These are phyloP conservation scores for Zaprionus vittiger DNA, from an alignment of 1,140 invertebrate species.

Conservation along the genomic window DNA sequence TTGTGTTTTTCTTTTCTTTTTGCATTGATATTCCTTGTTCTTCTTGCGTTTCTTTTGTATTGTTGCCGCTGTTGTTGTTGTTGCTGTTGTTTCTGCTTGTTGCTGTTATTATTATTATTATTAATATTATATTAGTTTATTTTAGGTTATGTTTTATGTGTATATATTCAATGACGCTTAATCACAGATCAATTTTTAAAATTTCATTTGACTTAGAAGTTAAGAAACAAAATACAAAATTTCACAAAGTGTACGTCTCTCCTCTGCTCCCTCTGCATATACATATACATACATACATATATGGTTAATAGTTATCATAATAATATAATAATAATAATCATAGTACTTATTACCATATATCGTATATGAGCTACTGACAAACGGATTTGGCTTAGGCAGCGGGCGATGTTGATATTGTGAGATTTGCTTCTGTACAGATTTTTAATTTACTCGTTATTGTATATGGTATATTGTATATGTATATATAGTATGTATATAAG, in stretches of 20 bases:
- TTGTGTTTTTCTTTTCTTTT: conserved; percentile 47
- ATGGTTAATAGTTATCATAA: conserved; percentile 7
- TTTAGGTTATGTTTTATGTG: conserved; percentile 44
- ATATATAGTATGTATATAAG: conserved; percentile 12
- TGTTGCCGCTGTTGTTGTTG: conserved; percentile 39
- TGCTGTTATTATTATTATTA: conserved; percentile 42
- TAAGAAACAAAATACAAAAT: conserved; percentile 74
- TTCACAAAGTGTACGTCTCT: conserved; percentile 37
- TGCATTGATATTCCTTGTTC: conserved; percentile 47
- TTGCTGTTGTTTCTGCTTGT: conserved; percentile 25
- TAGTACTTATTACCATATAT: conserved; percentile 18
- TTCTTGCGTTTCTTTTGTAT: conserved; percentile 37
- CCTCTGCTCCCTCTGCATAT: conserved; percentile 8
- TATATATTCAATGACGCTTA: conserved; percentile 81
- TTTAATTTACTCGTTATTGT: conserved; percentile 34
- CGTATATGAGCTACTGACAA: conserved; percentile 41
- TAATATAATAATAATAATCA: conserved; percentile 21
- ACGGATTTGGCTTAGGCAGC: conserved; percentile 49
- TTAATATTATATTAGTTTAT: conserved; percentile 23
- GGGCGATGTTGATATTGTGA: background rate
- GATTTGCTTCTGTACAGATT: conserved; percentile 22
- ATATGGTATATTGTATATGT: conserved; percentile 31
- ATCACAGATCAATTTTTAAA: conserved; percentile 82
- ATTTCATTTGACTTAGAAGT: conserved; percentile 82
- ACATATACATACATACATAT: conserved; percentile 22